Base-by-base conservation (phyloP, 2,888 invertebrate species). In the Phalera bucephala region DNA sequence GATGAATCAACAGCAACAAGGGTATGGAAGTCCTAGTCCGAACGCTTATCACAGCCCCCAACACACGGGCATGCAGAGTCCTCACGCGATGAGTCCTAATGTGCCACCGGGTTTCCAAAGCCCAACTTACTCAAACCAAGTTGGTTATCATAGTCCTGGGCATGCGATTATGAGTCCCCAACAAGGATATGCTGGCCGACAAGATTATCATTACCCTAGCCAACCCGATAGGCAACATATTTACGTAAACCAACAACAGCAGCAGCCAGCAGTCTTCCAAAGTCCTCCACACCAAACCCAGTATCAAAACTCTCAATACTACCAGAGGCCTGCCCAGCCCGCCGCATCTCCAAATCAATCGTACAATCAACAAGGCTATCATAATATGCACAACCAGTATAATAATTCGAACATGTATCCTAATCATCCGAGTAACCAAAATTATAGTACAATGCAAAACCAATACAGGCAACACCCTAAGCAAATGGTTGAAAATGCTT, bases 91-190 rank as follows among this genome's bases (percentile, higher is more conserved):
- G 56, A 79, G 73, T 36, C 69, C 78, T 1, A 64, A 79, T 31
- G 79, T 82, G 7, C 80, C 83, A 15, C 76, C 75, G 10, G 90
- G 81, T 31, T 89, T 81, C 41, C 88, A 80, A 48, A 91, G 85
- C 48, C 87, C 85, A 4, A 80, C 80, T 26, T 88, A 81, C 58
- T 74, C 73, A 27, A 86, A 75, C 46, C 88, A 72, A 72, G 83
- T 78, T 37, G 83, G 76, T 15, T 90, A 78, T 45, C 80, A 84
- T 27, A 86, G 84, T 37, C 81, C 87, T 1, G 80, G 79, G 1
- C 83, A 85, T 42, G 66, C 79, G 7, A 79, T 87, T 68, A 74
- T 87, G 76, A 88, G 86, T 45, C 86, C 88, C n/a, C 87, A 84
- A 53, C 78, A 71, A 31, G 66, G 49, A n/a, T 83, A 75, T 40